A percentile compares a stretch with the other conserved stretches of the same genome.
phyloP scores from a whole-genome alignment of 2,113 vertebrate species.

The Mormoops blainvillei region DNA sequence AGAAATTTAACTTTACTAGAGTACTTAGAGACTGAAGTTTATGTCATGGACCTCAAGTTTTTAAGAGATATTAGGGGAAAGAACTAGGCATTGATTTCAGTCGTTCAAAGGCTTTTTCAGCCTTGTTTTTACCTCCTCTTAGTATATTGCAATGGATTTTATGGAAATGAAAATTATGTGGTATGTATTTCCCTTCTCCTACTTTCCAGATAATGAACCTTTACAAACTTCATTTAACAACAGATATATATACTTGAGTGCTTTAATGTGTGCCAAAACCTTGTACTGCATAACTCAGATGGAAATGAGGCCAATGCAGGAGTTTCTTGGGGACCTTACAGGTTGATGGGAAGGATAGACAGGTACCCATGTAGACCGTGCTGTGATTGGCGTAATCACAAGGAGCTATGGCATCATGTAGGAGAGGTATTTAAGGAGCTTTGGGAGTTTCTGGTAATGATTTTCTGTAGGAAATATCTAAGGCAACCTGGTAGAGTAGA shows the following conservation, averaged over 20 bases:
- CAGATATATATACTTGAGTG: neutral
- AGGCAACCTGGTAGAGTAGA: neutral
- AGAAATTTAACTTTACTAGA: neutral
- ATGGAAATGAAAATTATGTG: neutral
- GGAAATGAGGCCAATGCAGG: neutral
- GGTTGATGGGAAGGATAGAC: neutral
- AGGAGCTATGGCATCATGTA: neutral
- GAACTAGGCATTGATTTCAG: neutral
- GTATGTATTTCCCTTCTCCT: neutral
- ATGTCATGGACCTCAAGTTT: neutral
- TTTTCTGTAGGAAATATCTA: neutral
- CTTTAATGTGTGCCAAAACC: neutral
- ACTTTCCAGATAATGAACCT: neutral
- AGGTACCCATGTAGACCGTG: neutral
- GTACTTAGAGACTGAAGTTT: neutral
- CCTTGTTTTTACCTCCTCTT: neutral
- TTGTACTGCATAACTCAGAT: neutral
- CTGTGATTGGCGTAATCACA: neutral
- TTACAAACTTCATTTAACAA: neutral
- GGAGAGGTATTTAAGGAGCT: neutral
- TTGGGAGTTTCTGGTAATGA: fast-evolving
- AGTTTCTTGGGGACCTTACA: neutral
- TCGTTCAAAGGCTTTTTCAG: neutral
- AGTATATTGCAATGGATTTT: neutral
- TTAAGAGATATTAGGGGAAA: neutral